Base-by-base conservation (phyloP, 2,888 invertebrate species). In the Dromius quadrimaculatus region DNA sequence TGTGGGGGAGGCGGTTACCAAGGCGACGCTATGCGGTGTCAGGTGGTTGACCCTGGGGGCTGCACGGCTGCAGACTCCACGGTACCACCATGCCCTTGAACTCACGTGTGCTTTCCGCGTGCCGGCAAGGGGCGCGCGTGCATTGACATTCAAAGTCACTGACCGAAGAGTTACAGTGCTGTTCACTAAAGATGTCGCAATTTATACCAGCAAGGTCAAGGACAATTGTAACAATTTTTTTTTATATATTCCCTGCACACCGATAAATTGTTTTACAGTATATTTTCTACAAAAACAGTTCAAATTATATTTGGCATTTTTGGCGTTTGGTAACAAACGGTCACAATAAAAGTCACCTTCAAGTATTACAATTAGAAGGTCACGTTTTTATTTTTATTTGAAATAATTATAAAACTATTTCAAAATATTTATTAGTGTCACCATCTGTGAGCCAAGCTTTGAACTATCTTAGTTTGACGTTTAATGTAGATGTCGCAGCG, bases 201-300 rank as follows among this genome's bases (percentile, higher is more conserved):
- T 23, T 45, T 28, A 59, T 41, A 45, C 63, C 54, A 36, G 47
- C 72, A 75, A 76, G 78, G 79, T 79, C 79, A 79, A 79, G 79
- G 79, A 76, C 78, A 75, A 73, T 74, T n/a, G n/a, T n/a, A n/a
- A n/a, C n/a, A n/a, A n/a, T n/a, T n/a, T n/a, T n/a, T n/a, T n/a
- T n/a, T n/a, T n/a, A n/a, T n/a, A n/a, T n/a, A n/a, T n/a, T n/a
- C n/a, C n/a, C n/a, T n/a, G n/a, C n/a, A n/a, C n/a, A n/a, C n/a
- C n/a, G n/a, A n/a, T n/a, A n/a, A n/a, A n/a, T n/a, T n/a, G n/a
- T n/a, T n/a, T n/a, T n/a, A n/a, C n/a, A n/a, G n/a, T n/a, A n/a
- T n/a, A n/a, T n/a, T n/a, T n/a, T n/a, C n/a, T n/a, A n/a, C n/a
- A n/a, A n/a, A n/a, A n/a, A n/a, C n/a, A n/a, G n/a, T n/a, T 47